Evolutionary conservation across 2,797 vertebrate genomes (phyloP), one percentile per base, ranked within the genome.

Genomic region (Dendrocincla tyrannina): DNA sequence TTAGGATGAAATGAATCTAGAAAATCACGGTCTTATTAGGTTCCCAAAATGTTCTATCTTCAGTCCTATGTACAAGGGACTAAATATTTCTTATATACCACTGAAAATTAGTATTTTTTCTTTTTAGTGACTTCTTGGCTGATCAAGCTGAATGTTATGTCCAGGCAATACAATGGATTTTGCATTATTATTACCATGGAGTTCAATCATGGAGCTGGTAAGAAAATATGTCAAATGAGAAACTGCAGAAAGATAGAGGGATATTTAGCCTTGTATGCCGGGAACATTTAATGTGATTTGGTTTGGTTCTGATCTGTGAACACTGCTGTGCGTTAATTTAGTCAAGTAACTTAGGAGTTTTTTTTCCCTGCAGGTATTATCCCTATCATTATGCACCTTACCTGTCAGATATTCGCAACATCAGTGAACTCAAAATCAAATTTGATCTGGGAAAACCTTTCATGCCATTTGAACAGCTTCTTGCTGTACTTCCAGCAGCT

Each of bases 191-290:
- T 93, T 99, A 99, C 96, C 99, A 99, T 32, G 99, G 99, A 84
- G 99, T 99, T 93, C 99, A 99, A 42, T 99, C 99, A 53, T 99
- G 99, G 99, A 99, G 99, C 98, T 99, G 99, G 99, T 99, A 97
- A 99, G 99, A 91, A 55, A 91, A 76, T 33, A 2, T 6, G 4
- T 60, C 11, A 50, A 35, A 37, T 73, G 46, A 50, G 32, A 70
- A 89, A 59, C 17, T 79, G 24, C 60, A 79, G 66, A 14, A 83
- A 59, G 47, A n/a, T 11, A 1, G 3, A 47, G 33, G 4, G 2
- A 7, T 49, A 17, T n/a, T 85, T 88, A 32, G 50, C 15, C 4
- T 60, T 83, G 8, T 56, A 3, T 72, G 17, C 44, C 66, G 35
- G 25, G 22, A 82, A 24, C 9, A 11, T 37, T 47, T 74, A 23